phyloP scores from a whole-genome alignment of 2,113 vertebrate genomes.

The Aviceda subcristata region DNA sequence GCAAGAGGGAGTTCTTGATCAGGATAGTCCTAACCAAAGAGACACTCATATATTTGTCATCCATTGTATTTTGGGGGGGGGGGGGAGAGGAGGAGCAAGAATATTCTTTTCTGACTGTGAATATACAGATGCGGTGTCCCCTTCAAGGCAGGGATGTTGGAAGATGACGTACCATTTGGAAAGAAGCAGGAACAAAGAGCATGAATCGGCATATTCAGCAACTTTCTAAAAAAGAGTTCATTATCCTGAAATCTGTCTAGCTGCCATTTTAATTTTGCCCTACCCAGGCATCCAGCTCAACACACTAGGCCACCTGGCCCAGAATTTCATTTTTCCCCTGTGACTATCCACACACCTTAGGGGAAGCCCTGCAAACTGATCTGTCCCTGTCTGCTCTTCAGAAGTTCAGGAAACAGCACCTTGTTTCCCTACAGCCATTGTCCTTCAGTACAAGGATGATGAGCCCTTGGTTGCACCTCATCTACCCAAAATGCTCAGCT shows the following conservation, averaged over 20 bases:
- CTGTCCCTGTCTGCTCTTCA: rapidly evolving
- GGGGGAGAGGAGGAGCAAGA: too few species aligned
- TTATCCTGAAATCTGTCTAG: not conserved
- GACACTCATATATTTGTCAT: not conserved
- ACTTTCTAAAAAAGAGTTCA: not conserved
- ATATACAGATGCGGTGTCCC: not conserved
- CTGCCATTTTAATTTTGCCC: not conserved
- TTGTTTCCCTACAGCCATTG: too few species aligned
- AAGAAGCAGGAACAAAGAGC: not conserved
- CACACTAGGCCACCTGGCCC: not conserved
- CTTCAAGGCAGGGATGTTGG: not conserved
- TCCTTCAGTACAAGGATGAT: not conserved
- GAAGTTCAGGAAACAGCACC: not conserved
- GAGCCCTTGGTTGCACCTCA: not conserved
- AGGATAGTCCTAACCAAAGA: not conserved
- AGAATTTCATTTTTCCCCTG: not conserved
- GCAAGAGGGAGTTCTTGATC: not conserved
- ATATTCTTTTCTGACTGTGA: not conserved
- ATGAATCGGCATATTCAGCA: not conserved
- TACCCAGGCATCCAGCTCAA: not conserved
- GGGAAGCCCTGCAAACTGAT: not conserved
- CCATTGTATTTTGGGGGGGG: not conserved
- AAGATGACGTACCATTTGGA: not conserved
- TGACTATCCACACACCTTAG: not conserved
- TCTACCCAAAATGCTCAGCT: not conserved